Conservation (phyloP, 2,888 invertebrate species). For the Trachelus stipa region DNA sequence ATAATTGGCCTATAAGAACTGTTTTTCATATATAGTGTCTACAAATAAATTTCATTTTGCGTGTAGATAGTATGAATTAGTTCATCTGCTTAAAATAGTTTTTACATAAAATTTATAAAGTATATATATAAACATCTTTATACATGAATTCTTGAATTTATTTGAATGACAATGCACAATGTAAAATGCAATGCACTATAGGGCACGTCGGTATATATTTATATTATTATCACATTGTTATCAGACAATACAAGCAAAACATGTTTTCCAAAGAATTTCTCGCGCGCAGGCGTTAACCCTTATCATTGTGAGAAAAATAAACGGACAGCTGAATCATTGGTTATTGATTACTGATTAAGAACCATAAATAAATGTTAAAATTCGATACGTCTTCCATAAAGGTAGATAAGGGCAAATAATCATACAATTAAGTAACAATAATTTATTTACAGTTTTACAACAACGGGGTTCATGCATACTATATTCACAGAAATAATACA, state of each 20-base stretch:
- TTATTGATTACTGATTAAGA: neutral
- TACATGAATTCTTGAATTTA: neutral
- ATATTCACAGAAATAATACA: slow-evolving; percentile 4
- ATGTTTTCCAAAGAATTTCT: neutral
- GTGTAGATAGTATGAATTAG: neutral
- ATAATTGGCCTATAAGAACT: neutral
- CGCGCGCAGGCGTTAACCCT: neutral
- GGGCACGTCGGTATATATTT: neutral
- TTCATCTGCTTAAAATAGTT: neutral
- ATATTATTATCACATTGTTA: neutral
- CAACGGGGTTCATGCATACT: neutral
- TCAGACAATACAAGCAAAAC: neutral
- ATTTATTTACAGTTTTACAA: slow-evolving; percentile 7
- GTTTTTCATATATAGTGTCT: too few species aligned
- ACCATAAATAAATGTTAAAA: neutral
- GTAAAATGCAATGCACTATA: neutral
- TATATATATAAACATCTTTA: neutral
- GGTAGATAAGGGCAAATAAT: neutral
- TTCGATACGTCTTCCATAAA: neutral
- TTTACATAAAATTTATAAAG: neutral
- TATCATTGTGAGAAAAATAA: neutral
- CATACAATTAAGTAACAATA: neutral
- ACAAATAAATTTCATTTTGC: neutral
- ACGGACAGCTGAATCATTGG: neutral
- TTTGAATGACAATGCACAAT: neutral